Base-by-base conservation (phyloP, 1,140 invertebrate species). In the Aphaenogaster rudis region DNA sequence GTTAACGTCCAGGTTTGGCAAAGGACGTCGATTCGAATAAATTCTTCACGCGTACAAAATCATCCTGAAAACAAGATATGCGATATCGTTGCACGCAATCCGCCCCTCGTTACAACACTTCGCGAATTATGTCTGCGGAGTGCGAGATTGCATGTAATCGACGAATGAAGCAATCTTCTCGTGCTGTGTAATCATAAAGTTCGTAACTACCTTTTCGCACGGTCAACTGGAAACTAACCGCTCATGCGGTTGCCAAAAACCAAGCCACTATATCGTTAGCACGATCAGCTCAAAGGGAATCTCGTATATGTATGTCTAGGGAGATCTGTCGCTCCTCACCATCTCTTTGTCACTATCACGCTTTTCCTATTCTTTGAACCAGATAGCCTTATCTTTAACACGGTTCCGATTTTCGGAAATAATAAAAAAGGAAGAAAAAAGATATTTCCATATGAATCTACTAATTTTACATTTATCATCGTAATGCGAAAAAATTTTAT, bases 151-250 rank as follows among this genome's bases (percentile, higher is more conserved):
- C 82, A 85, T 66, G 69, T 85, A 79, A 86, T 86, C 72, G 61
- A 45, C 82, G 74, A 79, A 86, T 52, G 59, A 86, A 86, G 76
- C 82, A 79, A 86, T 86, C 28, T 39, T 76, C 82, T 67, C 74
- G 74, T 64, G 82, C 61, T 17, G 82, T 45, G 42, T 86, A 86
- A 86, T 86, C 82, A 86, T 86, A 86, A 86, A 86, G 72, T 86
- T 86, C 48, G 59, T 79, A 86, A 86, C 82, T 86, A 33, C 82
- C 82, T 66, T 86, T 86, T 57, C 59, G 74, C 74, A 86, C 74
- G 82, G 82, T 86, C 82, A 79, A 79, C 52, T 81, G 61, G 42
- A 66, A 79, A 79, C 48, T 86, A 86, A 52, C 74, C 59, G 64
- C 15, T n/a, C 74, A 21, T 63, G 17, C 66, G 17, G 61, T 79